Base-by-base conservation (phyloP, 2,888 invertebrate species). In the Drosophila peninsularis region DNA sequence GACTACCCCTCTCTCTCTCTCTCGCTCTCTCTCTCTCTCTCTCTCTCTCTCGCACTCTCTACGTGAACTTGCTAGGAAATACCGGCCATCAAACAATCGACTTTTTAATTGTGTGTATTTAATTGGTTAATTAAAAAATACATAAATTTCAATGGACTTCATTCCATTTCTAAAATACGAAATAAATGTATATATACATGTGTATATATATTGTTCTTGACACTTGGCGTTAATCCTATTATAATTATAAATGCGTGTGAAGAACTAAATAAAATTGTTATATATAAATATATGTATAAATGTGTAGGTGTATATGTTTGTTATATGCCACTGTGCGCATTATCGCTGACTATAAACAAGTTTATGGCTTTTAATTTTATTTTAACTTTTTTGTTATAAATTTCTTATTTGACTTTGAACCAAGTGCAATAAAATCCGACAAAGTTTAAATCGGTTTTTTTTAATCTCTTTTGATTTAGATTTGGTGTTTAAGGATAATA, bases 11-110 rank as follows among this genome's bases (percentile, higher is more conserved):
- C 13, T 14, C 41, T 11, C 19, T 19, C 19, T 24, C 19, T 42
- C 21, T 13, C 21, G n/a, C n/a, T 14, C 0, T 6, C 27, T 10
- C 14, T 14, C 14, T 44, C 24, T 17, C 10, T n/a, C 41, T 5
- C 41, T 41, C 6, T 21, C 30, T 30, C 19, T 17, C 1, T 13
- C 30, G 2, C 32, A 3, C 47, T 32, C 17, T 32, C 19, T 13
- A 19, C 10, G 7, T 50, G 34, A 50, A 67, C 55, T 72, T 58
- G 52, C 9, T 24, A 17, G 24, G 56, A 68, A 68, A 68, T 73
- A 44, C 57, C 62, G 21, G 37, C n/a, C 1, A 49, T 27, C 5
- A 52, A 58, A 52, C 71, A 64, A 52, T 55, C 34, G 45, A 57
- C 24, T 39, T 10, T 57, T 70, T 57, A 49, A 62, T 56, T 62